These are phyloP conservation scores for Eurosta solidaginis DNA, from an alignment of 1,140 invertebrate species.

Conservation along the genomic window DNA sequence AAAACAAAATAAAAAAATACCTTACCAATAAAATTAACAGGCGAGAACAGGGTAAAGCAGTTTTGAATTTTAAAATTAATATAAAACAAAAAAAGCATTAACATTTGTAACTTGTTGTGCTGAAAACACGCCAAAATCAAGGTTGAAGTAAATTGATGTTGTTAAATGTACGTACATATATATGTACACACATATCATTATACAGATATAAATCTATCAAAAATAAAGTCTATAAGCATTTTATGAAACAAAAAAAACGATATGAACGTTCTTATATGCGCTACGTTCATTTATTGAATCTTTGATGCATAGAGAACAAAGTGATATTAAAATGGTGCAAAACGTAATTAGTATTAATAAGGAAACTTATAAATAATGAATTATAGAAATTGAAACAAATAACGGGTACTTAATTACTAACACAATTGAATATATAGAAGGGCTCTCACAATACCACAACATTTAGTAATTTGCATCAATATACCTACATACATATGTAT, in stretches of 20 bases:
- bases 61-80: background rate
- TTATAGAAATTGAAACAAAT: background rate
- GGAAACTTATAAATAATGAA: background rate
- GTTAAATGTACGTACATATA: background rate
- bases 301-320: too few relatives aligned
- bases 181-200: background rate
- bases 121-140: too few relatives aligned
- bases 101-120: background rate
- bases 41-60: background rate
- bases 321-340: background rate
- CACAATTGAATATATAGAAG: background rate
- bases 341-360: background rate
- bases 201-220: background rate
- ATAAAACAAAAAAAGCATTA: background rate
- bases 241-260: background rate
- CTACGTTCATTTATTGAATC: too few relatives aligned
- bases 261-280: too few relatives aligned
- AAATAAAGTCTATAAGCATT: background rate
- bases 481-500: too few relatives aligned
- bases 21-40: background rate
- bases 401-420: conserved; percentile 8
- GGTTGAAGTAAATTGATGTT: background rate
- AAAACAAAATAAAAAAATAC: background rate
- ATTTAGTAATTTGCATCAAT: conserved; percentile 9
- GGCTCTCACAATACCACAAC: conserved; percentile 1